These are phyloP conservation scores for Phyllopteryx taeniolatus DNA, from an alignment of 2,113 vertebrate species.

Conservation along the genomic window DNA sequence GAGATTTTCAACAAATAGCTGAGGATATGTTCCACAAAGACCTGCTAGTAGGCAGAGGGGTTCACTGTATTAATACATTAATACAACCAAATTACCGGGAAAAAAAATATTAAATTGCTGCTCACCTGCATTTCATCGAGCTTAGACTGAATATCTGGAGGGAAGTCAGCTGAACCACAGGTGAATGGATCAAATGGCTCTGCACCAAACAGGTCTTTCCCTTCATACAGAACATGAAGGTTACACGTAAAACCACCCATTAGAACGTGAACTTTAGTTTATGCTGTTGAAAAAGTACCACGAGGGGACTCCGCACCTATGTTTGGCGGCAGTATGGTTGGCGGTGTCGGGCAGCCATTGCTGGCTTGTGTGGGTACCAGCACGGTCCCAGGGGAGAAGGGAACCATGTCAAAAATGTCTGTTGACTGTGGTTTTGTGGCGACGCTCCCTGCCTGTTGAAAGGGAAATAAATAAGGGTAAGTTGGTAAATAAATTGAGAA, in stretches of 20 bases:
- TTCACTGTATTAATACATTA: background rate
- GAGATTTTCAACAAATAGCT: no score
- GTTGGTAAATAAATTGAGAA: background rate
- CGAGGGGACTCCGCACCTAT: conserved; percentile 76
- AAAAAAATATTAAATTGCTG: background rate
- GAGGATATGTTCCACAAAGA: no score
- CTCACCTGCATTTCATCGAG: conserved; percentile 98
- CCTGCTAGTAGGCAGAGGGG: no score
- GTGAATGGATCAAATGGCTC: conserved; percentile 98
- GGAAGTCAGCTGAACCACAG: conserved; percentile 90
- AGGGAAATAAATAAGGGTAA: background rate
- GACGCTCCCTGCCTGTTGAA: conserved; percentile 79
- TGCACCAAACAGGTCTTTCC: conserved; percentile 93
- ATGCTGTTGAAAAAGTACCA: background rate
- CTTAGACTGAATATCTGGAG: conserved; percentile 95
- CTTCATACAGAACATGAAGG: conserved; percentile 61
- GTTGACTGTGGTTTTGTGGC: conserved; percentile 82
- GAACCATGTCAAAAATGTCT: conserved; percentile 98
- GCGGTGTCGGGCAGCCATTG: conserved; percentile 86
- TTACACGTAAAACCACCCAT: background rate
- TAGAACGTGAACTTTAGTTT: background rate
- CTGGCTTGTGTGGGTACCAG: conserved; percentile 81
- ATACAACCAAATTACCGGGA: background rate
- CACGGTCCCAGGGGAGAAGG: conserved; percentile 88
- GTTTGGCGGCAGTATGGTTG: conserved; percentile 83